These are phyloP conservation scores for Galerucella nymphaeae DNA, from an alignment of 2,888 invertebrate species.

Conservation along the genomic window DNA sequence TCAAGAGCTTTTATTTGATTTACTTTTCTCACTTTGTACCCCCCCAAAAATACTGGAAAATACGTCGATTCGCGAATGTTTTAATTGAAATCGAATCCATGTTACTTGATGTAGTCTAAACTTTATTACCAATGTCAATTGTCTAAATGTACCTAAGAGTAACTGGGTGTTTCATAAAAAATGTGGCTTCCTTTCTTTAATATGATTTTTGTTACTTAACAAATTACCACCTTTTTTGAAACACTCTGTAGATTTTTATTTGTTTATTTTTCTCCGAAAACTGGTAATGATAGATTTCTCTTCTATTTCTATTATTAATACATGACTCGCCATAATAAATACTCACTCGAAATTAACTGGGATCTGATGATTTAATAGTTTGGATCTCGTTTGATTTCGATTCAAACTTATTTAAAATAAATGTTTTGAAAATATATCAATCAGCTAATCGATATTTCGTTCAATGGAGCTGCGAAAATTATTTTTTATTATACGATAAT, in stretches of 20 bases:
- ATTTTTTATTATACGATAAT: too few relatives aligned
- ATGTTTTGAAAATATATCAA: slow-evolving; percentile 4
- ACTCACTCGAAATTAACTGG: background rate
- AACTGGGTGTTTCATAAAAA: background rate
- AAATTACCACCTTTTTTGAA: too few relatives aligned
- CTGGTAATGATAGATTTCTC: background rate
- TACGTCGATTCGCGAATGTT: background rate
- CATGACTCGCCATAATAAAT: background rate
- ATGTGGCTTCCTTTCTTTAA: background rate
- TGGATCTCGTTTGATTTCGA: slow-evolving; percentile 9
- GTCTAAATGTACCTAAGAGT: slow-evolving; percentile 12
- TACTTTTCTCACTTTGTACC: too few relatives aligned
- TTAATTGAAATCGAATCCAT: background rate
- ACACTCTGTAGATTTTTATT: too few relatives aligned
- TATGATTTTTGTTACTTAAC: too few relatives aligned
- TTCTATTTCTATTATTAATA: background rate
- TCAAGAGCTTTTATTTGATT: too few relatives aligned
- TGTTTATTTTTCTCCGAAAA: background rate
- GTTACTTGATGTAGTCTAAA: background rate
- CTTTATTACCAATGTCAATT: slow-evolving; percentile 17
- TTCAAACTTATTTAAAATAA: slow-evolving; percentile 1
- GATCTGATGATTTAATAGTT: background rate
- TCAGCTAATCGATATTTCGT: slow-evolving; percentile 4
- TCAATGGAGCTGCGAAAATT: too few relatives aligned
- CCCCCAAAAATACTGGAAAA: too few relatives aligned